phyloP scores from a whole-genome alignment of 2,113 vertebrate species.

The Platysternon megacephalum region DNA sequence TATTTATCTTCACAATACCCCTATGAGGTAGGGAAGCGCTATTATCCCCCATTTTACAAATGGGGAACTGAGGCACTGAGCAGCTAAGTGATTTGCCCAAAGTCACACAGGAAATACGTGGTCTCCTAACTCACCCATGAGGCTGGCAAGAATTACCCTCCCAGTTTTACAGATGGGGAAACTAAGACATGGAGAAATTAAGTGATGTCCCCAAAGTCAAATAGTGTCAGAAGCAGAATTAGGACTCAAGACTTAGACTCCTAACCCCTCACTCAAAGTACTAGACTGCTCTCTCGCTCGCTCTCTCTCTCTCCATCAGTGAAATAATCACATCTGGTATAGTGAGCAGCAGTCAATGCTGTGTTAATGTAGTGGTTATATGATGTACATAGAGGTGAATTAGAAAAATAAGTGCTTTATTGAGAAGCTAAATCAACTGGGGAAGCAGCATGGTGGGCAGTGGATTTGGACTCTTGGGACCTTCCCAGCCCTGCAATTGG shows the following conservation, averaged over 20 bases:
- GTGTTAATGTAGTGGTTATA: not conserved
- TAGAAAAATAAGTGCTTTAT: not conserved
- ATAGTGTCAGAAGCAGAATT: not conserved
- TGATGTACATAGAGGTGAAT: not conserved
- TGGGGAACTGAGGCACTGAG: not conserved
- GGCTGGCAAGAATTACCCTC: slow-evolving; percentile 5
- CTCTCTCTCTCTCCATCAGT: not conserved
- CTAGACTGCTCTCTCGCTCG: not conserved
- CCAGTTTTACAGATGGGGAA: not conserved
- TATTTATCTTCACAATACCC: not conserved
- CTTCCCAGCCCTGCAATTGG: not conserved
- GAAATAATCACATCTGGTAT: not conserved
- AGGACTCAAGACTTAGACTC: not conserved
- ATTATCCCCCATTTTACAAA: not conserved
- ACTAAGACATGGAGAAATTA: slow-evolving; percentile 26
- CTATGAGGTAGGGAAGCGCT: not conserved
- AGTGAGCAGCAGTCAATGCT: not conserved
- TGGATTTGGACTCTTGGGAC: not conserved
- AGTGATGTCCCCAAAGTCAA: not conserved
- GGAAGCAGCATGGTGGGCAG: not conserved
- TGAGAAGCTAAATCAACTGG: not conserved
- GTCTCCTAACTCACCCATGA: slow-evolving; percentile 35
- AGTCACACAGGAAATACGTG: not conserved
- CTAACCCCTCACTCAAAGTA: not conserved
- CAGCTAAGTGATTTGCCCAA: not conserved